Percentiles rank a stretch among this genome's conserved stretches.
These are phyloP conservation scores for Limnephilus lunatus DNA, from an alignment of 2,888 invertebrate species.

Conservation along the genomic window DNA sequence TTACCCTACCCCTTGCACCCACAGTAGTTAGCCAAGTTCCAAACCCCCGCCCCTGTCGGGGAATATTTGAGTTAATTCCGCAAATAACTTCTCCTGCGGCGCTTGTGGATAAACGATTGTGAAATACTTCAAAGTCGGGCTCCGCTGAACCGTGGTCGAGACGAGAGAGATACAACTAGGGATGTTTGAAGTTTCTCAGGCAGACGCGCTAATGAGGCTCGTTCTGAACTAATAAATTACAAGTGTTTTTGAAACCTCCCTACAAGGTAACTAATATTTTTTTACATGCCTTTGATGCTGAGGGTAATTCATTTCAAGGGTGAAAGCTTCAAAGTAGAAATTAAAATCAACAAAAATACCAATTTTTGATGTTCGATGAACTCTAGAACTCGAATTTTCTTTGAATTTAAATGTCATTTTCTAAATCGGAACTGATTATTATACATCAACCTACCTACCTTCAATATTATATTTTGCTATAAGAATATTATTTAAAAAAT, in stretches of 20 bases:
- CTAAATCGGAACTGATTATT: too few species aligned
- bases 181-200: neutral
- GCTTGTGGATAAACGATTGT: constrained; percentile 14
- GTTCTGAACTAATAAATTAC: neutral
- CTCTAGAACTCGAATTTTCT: too few species aligned
- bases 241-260: neutral
- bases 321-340: too few species aligned
- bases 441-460: too few species aligned
- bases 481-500: too few species aligned
- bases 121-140: constrained; percentile 15
- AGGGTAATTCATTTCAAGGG: neutral
- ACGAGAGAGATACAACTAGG: neutral
- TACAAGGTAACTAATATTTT: neutral
- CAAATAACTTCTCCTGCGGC: constrained; percentile 2
- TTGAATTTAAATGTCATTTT: too few species aligned
- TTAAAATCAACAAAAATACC: too few species aligned
- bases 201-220: neutral
- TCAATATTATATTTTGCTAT: too few species aligned
- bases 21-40: neutral
- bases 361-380: too few species aligned
- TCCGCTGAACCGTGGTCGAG: neutral
- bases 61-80: constrained; percentile 24
- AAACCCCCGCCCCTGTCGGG: neutral
- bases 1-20: neutral
- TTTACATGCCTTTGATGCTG: neutral